phyloP scores from a whole-genome alignment of 2,888 invertebrate species.

The Oxycera nigricornis region DNA sequence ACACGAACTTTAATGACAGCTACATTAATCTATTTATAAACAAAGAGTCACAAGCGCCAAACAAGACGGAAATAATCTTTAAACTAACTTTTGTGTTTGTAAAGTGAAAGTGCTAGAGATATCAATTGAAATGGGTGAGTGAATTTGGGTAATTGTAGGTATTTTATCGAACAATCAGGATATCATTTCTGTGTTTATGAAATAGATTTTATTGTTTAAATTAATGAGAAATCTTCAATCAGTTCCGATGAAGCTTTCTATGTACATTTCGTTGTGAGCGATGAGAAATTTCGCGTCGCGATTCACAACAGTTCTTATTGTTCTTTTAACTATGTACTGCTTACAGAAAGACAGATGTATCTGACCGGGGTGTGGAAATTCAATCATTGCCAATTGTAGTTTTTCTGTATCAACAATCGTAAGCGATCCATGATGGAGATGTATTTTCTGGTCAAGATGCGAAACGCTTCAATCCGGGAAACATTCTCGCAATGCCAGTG shows the following conservation, averaged over 20 bases:
- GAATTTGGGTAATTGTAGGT: too few relatives aligned
- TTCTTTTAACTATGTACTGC: constrained; percentile 56
- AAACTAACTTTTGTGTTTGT: too few relatives aligned
- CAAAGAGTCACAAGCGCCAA: too few relatives aligned
- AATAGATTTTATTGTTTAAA: not conserved
- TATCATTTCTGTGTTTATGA: too few relatives aligned
- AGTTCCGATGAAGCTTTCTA: constrained; percentile 55
- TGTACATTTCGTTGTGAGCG: constrained; percentile 57
- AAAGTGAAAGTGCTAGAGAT: too few relatives aligned
- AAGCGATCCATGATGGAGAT: constrained; percentile 51
- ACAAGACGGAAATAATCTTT: too few relatives aligned
- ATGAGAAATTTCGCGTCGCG: constrained; percentile 59
- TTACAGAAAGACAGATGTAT: constrained; percentile 55
- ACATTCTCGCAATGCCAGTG: constrained; percentile 58
- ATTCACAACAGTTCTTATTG: constrained; percentile 59
- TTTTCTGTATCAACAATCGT: constrained; percentile 60
- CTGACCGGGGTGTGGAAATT: constrained; percentile 59
- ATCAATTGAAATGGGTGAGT: too few relatives aligned
- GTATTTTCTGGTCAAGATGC: constrained; percentile 60
- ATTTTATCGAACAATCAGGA: too few relatives aligned
- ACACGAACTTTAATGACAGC: too few relatives aligned
- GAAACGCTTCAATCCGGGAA: constrained; percentile 58
- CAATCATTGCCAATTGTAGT: constrained; percentile 59
- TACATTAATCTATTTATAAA: too few relatives aligned
- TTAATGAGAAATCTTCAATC: not conserved